These are phyloP conservation scores for Stomorhina lunata DNA, from an alignment of 2,888 invertebrate species.

Conservation along the genomic window DNA sequence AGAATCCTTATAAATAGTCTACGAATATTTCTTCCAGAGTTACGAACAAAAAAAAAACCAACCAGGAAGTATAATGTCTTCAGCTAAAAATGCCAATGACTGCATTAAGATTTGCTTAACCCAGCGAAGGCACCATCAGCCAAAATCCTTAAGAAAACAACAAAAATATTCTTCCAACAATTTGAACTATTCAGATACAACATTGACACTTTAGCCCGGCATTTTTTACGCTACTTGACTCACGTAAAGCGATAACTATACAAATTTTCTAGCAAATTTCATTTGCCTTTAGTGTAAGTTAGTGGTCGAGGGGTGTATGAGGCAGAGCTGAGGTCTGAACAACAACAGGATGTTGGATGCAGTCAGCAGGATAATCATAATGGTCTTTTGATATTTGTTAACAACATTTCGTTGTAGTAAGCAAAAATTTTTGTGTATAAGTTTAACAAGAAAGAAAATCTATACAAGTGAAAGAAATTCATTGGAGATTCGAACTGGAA, in stretches of 20 bases:
- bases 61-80: constrained; percentile 56
- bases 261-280: constrained; percentile 71
- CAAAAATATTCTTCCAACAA: background rate
- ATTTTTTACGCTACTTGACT: constrained; percentile 47
- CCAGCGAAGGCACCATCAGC: background rate
- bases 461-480: constrained; percentile 32
- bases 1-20: too few species aligned
- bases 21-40: background rate
- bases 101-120: constrained; percentile 50
- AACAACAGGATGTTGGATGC: constrained; percentile 64
- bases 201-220: constrained; percentile 64
- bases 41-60: background rate
- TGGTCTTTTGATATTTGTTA: constrained; percentile 61
- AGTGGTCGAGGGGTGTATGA: background rate
- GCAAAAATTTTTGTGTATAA: constrained; percentile 29
- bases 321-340: background rate
- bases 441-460: constrained; percentile 5
- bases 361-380: constrained; percentile 67
- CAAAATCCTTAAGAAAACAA: background rate
- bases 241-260: constrained; percentile 62
- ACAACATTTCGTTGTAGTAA: constrained; percentile 39
- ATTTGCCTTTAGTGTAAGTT: constrained; percentile 51
- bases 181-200: constrained; percentile 43
- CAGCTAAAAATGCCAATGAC: constrained; percentile 50
- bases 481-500: constrained; percentile 33